These are phyloP conservation scores for Trachythela sp. DNA, from an alignment of 64 coral and sea anemone species.

Conservation along the genomic window DNA sequence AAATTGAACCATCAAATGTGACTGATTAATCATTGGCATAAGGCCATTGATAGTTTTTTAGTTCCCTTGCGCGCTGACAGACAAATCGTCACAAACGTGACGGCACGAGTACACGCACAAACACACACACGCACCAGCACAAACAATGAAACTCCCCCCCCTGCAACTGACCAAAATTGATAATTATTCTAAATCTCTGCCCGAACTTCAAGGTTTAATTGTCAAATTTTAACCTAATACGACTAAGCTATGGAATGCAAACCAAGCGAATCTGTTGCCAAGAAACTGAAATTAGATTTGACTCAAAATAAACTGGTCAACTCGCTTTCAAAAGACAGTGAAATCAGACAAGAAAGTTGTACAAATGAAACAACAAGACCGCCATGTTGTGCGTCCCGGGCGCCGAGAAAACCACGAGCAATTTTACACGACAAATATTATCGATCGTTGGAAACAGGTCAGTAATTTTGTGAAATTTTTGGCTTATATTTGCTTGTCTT, in stretches of 20 bases:
- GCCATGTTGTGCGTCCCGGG: neutral
- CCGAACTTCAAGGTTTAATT: neutral
- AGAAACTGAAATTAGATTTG: neutral
- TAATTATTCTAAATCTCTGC: neutral
- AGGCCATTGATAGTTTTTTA: no score
- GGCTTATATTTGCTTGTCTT: neutral
- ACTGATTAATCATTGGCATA: no score
- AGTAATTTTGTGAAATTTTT: neutral
- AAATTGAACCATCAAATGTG: no score
- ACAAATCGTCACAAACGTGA: no score
- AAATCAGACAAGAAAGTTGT: neutral
- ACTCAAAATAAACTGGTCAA: neutral
- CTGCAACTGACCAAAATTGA: no score
- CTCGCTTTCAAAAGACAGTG: neutral
- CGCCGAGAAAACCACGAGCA: neutral
- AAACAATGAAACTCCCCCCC: no score
- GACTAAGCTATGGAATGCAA: neutral
- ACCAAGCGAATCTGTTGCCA: neutral
- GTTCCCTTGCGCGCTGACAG: no score
- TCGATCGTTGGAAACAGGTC: neutral
- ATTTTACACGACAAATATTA: constrained; percentile 24
- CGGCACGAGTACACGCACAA: no score
- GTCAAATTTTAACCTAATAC: neutral
- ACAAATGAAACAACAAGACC: neutral
- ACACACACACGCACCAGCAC: no score